These are phyloP conservation scores for Dufourea novaeangliae DNA, from an alignment of 1,140 invertebrate genomes.

Conservation along the genomic window DNA sequence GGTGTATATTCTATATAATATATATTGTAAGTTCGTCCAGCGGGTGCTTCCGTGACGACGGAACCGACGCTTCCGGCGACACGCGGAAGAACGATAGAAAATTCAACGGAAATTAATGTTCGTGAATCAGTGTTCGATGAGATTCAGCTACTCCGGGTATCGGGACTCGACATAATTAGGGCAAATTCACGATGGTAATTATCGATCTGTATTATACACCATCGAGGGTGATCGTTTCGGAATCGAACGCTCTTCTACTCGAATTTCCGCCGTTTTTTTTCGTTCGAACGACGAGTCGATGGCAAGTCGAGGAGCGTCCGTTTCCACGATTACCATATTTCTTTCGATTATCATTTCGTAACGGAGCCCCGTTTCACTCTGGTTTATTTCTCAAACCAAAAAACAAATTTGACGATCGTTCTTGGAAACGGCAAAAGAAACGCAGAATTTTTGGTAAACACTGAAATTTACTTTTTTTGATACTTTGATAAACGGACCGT, in stretches of 20 bases:
- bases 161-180: neutral
- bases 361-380: neutral
- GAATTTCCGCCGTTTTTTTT: neutral
- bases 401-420: neutral
- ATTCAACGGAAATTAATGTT: too few relatives aligned
- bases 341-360: slow-evolving; percentile 31
- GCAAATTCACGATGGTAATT: neutral
- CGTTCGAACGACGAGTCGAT: neutral
- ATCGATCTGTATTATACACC: neutral
- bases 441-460: neutral
- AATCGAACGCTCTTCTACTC: too few relatives aligned
- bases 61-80: slow-evolving; percentile 53
- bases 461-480: slow-evolving; percentile 15
- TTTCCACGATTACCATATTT: slow-evolving; percentile 4
- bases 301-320: neutral
- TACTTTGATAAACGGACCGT: neutral
- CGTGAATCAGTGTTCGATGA: slow-evolving; percentile 69
- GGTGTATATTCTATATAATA: too few relatives aligned
- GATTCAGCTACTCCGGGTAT: slow-evolving; percentile 41
- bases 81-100: slow-evolving; percentile 60
- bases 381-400: neutral
- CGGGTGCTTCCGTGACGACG: slow-evolving; percentile 63
- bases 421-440: neutral
- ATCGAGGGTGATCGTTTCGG: neutral
- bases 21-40: slow-evolving; percentile 50